Conservation (phyloP, 2,797 vertebrate genomes). For the Leontocebus nigricollis region DNA sequence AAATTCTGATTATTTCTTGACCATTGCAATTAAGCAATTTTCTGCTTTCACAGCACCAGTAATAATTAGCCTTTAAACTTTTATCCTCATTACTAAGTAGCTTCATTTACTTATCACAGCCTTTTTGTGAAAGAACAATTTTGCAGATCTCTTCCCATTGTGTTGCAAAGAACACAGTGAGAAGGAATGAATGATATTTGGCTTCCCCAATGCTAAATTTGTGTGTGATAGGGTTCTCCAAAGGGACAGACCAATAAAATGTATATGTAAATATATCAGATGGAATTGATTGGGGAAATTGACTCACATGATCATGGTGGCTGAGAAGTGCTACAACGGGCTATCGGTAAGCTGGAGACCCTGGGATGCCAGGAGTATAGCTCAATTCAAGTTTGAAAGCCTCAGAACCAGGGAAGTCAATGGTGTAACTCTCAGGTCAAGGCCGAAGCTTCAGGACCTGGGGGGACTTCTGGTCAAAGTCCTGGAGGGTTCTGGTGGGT, state of each 20-base stretch:
- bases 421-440: neutral
- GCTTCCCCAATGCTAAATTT: neutral
- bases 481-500: neutral
- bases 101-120: neutral
- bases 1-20: neutral
- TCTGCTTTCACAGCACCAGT: neutral
- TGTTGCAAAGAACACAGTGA: neutral
- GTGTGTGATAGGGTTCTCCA: neutral
- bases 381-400: neutral
- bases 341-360: neutral
- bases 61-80: neutral
- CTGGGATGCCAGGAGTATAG: neutral
- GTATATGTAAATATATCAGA: neutral
- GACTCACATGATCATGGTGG: neutral
- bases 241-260: neutral
- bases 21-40: neutral
- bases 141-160: neutral
- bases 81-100: neutral
- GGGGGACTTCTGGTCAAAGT: neutral
- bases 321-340: neutral
- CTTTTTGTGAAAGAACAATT: neutral
- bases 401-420: neutral
- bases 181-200: neutral
- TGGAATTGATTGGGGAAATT: neutral
- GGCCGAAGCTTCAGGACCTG: neutral